A percentile compares a stretch with the other conserved stretches of the same genome.
These are phyloP conservation scores for Festucalex cinctus DNA, from an alignment of 2,113 vertebrate species.

Conservation along the genomic window DNA sequence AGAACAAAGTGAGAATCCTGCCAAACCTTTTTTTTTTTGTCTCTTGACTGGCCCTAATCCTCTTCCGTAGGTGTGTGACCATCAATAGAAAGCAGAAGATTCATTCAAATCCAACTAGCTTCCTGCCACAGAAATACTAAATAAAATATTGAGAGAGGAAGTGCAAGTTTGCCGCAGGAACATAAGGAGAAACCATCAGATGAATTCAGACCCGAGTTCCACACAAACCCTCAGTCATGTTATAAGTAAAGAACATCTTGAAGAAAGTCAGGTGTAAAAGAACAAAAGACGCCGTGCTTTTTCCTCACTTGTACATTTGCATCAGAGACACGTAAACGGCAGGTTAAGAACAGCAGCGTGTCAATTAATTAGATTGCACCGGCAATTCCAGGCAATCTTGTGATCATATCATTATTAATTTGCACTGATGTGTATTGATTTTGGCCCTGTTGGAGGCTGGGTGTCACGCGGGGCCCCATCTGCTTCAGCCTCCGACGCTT, in stretches of 20 bases:
- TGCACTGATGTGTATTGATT: constrained; percentile 81
- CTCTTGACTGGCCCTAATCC: too few relatives aligned
- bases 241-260: background rate
- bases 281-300: constrained; percentile 22
- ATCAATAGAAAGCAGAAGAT: too few relatives aligned
- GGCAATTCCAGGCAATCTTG: constrained; percentile 71
- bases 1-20: too few relatives aligned
- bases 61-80: too few relatives aligned
- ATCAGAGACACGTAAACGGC: constrained; percentile 55
- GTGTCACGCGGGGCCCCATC: constrained; percentile 75
- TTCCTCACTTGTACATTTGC: constrained; percentile 46
- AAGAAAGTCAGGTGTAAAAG: constrained; percentile 21
- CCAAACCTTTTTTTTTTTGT: too few relatives aligned
- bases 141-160: too few relatives aligned
- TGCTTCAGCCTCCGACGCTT: constrained; percentile 66
- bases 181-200: too few relatives aligned
- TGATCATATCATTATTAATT: constrained; percentile 78
- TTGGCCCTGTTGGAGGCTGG: constrained; percentile 75
- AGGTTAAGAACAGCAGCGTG: constrained; percentile 42
- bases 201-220: background rate
- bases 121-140: too few relatives aligned
- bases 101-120: too few relatives aligned
- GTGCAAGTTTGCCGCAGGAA: too few relatives aligned
- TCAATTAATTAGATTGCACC: constrained; percentile 71
- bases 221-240: background rate